Evolutionary conservation across 1,140 invertebrate species (phyloP), one percentile per base, ranked within the genome.

Genomic region (Drosophila dunni): DNA sequence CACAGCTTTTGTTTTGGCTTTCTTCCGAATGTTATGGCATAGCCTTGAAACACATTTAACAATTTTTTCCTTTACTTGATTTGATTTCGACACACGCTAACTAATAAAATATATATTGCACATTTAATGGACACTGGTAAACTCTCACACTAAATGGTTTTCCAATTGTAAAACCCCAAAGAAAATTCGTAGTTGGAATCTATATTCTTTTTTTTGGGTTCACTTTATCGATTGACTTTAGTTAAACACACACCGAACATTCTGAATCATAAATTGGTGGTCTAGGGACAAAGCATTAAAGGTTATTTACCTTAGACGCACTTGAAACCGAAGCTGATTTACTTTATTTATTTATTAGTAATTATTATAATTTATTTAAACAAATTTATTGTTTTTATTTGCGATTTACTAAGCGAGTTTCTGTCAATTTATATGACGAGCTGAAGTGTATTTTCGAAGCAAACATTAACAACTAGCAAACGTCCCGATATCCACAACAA

Each of bases 401-500:
- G 64, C 48, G 48, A 46, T 54, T n/a, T 42, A 50, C 40, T 17
- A 44, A 51, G 20, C 44, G 20, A 58, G 50, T 54, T 67, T 63
- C 54, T 63, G 51, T 46, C 50, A 45, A 56, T 65, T 74, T 80
- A 64, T 62, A 75, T 67, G 48, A 70, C 65, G 83, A 66, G 67
- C 76, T 71, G 79, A 48, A 74, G 84, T 89, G 65, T 56, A 75
- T 89, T 80, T 89, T 73, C 65, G 64, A 89, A 83, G 84, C 72
- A 77, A 83, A 46, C 69, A 71, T 82, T 74, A 83, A 78, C 84
- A 80, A 88, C 83, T 88, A 71, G 53, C 72, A 64, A 29, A 42
- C 40, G 36, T 8, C 40, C 33, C 64, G 80, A 84, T 84, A 89
- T 88, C 80, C 84, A 89, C 84, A 88, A 89, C 84, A 88, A 88